Evolutionary conservation across 2,888 invertebrate species (phyloP).

Genomic region (Ametastegia equiseti): DNA sequence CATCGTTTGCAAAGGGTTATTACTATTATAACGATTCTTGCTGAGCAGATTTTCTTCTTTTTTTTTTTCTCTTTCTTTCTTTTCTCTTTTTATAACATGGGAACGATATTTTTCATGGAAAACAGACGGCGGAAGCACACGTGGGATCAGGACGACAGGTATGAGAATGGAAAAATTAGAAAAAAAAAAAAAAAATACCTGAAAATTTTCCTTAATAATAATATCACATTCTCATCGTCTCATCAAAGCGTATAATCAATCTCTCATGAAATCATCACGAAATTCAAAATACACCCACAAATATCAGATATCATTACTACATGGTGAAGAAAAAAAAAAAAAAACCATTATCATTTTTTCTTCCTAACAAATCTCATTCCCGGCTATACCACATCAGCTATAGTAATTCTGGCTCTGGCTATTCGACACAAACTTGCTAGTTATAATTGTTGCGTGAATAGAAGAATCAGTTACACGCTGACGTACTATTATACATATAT

Average conservation of each 20-base stretch:
- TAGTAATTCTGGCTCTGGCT: background rate
- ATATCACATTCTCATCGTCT: slow-evolving; percentile 5
- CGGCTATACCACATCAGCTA: background rate
- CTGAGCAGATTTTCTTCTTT: slow-evolving; percentile 1
- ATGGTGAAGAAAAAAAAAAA: too few species aligned
- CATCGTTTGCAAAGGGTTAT: background rate
- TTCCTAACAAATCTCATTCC: background rate
- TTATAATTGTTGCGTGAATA: background rate
- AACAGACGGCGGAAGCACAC: slow-evolving; percentile 78
- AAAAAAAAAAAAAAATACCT: slow-evolving; percentile 42
- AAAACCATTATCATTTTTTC: background rate
- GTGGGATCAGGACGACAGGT: slow-evolving; percentile 80
- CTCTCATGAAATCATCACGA: background rate
- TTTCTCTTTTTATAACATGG: slow-evolving; percentile 39
- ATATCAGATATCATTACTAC: slow-evolving; percentile 3
- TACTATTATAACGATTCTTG: slow-evolving; percentile 11
- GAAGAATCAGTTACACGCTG: background rate
- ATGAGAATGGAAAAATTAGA: slow-evolving; percentile 57
- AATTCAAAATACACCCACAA: background rate
- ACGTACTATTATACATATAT: background rate
- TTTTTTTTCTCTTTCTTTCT: slow-evolving; percentile 31
- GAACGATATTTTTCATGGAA: slow-evolving; percentile 64
- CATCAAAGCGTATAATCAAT: background rate
- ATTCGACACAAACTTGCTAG: background rate
- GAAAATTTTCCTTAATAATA: slow-evolving; percentile 27